Conservation (phyloP, 2,797 vertebrate species). For the Apogon talboti region DNA sequence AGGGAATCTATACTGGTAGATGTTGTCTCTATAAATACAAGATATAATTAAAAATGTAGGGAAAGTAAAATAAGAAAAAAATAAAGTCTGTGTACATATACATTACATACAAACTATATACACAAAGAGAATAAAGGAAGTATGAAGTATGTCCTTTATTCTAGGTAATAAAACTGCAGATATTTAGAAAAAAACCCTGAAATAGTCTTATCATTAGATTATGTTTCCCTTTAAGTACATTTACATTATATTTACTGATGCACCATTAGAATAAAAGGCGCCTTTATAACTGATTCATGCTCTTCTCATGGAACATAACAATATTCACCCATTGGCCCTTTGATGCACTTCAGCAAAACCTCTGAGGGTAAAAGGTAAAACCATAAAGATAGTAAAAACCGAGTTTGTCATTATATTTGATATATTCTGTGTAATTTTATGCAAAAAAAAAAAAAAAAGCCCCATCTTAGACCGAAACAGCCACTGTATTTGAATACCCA, state of each 20-base stretch:
- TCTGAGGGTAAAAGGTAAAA: background rate
- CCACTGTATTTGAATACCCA: constrained; percentile 2
- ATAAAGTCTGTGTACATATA: too few relatives aligned
- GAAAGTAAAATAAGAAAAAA: too few relatives aligned
- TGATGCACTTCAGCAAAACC: background rate
- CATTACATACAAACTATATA: too few relatives aligned
- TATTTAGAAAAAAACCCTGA: background rate
- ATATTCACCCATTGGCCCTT: background rate
- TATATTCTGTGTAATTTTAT: background rate
- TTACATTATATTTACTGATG: background rate
- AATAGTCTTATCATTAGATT: background rate
- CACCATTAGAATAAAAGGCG: constrained; percentile 11
- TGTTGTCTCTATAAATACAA: too few relatives aligned
- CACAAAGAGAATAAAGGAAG: too few relatives aligned
- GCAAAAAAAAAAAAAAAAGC: background rate
- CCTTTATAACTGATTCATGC: background rate
- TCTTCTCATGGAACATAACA: too few relatives aligned
- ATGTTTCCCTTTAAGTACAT: too few relatives aligned
- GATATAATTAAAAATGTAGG: too few relatives aligned
- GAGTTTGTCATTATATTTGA: background rate
- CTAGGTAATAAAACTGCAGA: too few relatives aligned
- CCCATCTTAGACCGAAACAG: background rate
- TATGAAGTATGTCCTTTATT: too few relatives aligned
- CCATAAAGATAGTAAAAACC: background rate
- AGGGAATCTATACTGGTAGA: too few relatives aligned